Percentiles rank a stretch among this genome's conserved stretches.
These are phyloP conservation scores for Coecobrya sp. DNA, from an alignment of 2,888 invertebrate species.

Conservation along the genomic window DNA sequence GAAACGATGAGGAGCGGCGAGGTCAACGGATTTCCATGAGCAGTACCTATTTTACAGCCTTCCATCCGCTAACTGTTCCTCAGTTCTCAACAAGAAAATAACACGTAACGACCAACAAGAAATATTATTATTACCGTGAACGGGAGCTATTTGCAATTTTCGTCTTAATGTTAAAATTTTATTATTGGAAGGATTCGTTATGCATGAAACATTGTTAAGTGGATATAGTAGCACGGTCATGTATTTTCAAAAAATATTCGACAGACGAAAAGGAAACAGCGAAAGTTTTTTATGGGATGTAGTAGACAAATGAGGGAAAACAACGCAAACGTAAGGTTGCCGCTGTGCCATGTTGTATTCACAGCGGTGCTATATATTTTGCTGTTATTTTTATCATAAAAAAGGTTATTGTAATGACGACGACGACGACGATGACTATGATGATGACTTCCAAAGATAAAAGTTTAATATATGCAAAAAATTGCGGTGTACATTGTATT, in stretches of 20 bases:
- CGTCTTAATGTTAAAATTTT: constrained; percentile 10
- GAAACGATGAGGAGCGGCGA: background rate
- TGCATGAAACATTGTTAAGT: constrained; percentile 21
- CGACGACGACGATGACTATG: constrained; percentile 23
- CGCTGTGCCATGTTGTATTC: background rate
- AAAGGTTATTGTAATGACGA: constrained; percentile 30
- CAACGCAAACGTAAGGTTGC: background rate
- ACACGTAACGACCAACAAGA: background rate
- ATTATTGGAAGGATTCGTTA: background rate
- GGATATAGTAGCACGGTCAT: background rate
- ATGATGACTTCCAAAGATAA: constrained; percentile 46
- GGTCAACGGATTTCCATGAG: constrained; percentile 29
- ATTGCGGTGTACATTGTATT: constrained; percentile 27
- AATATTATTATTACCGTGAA: background rate
- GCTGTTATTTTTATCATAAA: constrained; percentile 34
- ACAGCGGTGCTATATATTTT: background rate
- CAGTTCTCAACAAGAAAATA: background rate
- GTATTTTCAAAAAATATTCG: background rate
- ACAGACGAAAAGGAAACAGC: constrained; percentile 38
- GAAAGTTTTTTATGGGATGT: constrained; percentile 40
- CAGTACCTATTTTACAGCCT: background rate
- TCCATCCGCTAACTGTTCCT: background rate
- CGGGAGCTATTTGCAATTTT: constrained; percentile 21
- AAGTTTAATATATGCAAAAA: constrained; percentile 41
- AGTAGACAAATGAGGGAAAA: background rate